These are phyloP conservation scores for Perithous albicinctus DNA, from an alignment of 2,888 invertebrate species.

Conservation along the genomic window DNA sequence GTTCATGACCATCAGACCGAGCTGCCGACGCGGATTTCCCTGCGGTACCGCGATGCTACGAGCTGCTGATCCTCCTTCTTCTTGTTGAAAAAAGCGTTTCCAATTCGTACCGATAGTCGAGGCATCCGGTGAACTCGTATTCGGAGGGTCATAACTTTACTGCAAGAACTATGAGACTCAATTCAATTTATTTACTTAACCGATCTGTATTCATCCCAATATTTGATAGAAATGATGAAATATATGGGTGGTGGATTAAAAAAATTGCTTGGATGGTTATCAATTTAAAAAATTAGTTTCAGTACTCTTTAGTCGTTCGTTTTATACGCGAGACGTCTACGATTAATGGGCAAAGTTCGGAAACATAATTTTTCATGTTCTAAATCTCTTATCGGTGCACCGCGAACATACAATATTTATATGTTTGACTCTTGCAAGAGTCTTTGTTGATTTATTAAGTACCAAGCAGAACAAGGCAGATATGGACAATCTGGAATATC, in stretches of 20 bases:
- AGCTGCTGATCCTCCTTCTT: conserved; percentile 51
- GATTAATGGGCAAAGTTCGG: neutral
- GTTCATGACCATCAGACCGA: conserved; percentile 53
- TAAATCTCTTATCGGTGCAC: neutral
- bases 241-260: neutral
- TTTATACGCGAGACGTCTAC: neutral
- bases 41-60: conserved; percentile 51
- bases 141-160: conserved; percentile 2
- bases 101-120: conserved; percentile 64
- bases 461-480: too few species aligned
- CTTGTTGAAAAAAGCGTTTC: conserved; percentile 67
- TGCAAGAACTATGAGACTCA: neutral
- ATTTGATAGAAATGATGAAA: neutral
- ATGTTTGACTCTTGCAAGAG: too few species aligned
- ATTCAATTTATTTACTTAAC: neutral
- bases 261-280: neutral
- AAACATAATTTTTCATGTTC: neutral
- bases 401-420: too few species aligned
- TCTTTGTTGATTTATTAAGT: too few species aligned
- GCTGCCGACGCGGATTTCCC: conserved; percentile 65
- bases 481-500: too few species aligned
- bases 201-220: neutral
- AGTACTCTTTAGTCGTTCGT: neutral
- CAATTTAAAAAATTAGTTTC: neutral
- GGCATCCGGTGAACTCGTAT: conserved; percentile 63